Evolutionary conservation across 2,113 vertebrate genomes (phyloP).

Genomic region (Phrynocephalus versicolor): DNA sequence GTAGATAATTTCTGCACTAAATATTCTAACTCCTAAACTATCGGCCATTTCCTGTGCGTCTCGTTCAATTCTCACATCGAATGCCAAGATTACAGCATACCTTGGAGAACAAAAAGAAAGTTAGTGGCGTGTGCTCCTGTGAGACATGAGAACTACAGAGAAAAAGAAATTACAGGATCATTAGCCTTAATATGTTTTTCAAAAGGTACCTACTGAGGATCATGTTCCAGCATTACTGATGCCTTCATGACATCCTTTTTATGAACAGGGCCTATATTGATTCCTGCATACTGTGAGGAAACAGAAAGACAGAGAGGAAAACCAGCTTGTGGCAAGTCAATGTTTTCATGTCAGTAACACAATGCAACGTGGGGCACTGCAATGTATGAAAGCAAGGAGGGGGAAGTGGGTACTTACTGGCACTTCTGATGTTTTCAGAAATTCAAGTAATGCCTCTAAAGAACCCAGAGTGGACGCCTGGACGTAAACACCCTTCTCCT

Average conservation of each 20-base stretch:
- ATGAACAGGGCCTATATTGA: slow-evolving; percentile 98
- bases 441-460: slow-evolving; percentile 96
- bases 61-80: slow-evolving; percentile 94
- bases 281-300: slow-evolving; percentile 89
- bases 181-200: accelerated
- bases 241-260: slow-evolving; percentile 98
- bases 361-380: not conserved
- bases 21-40: slow-evolving; percentile 91
- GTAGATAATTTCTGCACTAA: slow-evolving; percentile 98
- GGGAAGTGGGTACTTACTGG: slow-evolving; percentile 78
- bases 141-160: accelerated
- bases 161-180: accelerated
- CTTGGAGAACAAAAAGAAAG: slow-evolving; percentile 66
- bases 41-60: slow-evolving; percentile 98
- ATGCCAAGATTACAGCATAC: slow-evolving; percentile 93
- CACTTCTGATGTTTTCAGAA: slow-evolving; percentile 91
- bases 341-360: not conserved
- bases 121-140: accelerated
- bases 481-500: slow-evolving; percentile 98
- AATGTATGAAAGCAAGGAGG: not conserved
- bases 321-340: slow-evolving; percentile 1
- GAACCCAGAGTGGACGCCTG: slow-evolving; percentile 97
- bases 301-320: not conserved
- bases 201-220: slow-evolving; percentile 84
- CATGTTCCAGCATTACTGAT: slow-evolving; percentile 95